A percentile compares a stretch with the other conserved stretches of the same genome.
Conservation (phyloP, 2,113 vertebrate species). For the Arvicanthis niloticus region DNA sequence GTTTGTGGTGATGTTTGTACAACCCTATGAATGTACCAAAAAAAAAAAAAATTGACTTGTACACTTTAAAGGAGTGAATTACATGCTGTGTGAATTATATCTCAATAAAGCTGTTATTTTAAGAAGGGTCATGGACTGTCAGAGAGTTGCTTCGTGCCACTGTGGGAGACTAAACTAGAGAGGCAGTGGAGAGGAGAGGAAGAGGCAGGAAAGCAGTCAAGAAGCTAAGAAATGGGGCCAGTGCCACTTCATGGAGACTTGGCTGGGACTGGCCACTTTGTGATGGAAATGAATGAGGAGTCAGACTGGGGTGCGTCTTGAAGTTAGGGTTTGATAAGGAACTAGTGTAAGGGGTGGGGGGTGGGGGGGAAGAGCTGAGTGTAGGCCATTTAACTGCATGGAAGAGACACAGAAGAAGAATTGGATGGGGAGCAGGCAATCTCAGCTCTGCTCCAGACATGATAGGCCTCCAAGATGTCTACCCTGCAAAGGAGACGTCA, state of each 20-base stretch:
- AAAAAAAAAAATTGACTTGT: background rate
- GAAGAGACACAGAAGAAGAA: background rate
- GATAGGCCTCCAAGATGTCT: background rate
- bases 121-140: background rate
- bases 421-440: background rate
- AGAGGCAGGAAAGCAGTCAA: background rate
- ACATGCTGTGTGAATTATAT: conserved; percentile 35
- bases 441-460: background rate
- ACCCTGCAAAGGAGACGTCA: background rate
- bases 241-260: background rate
- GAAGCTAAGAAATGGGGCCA: background rate
- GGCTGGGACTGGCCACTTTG: background rate
- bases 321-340: background rate
- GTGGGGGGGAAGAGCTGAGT: background rate
- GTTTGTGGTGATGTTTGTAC: background rate
- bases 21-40: conserved; percentile 28
- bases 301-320: background rate
- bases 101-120: conserved; percentile 61
- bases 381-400: background rate
- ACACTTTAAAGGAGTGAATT: conserved; percentile 21
- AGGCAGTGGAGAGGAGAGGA: background rate
- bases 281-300: background rate
- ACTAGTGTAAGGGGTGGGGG: background rate
- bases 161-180: background rate
- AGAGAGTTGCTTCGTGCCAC: background rate